Percentiles rank a stretch among this genome's conserved stretches.
These are phyloP conservation scores for Neoseiulus cucumeris DNA, from an alignment of 1,140 invertebrate genomes.

Conservation along the genomic window DNA sequence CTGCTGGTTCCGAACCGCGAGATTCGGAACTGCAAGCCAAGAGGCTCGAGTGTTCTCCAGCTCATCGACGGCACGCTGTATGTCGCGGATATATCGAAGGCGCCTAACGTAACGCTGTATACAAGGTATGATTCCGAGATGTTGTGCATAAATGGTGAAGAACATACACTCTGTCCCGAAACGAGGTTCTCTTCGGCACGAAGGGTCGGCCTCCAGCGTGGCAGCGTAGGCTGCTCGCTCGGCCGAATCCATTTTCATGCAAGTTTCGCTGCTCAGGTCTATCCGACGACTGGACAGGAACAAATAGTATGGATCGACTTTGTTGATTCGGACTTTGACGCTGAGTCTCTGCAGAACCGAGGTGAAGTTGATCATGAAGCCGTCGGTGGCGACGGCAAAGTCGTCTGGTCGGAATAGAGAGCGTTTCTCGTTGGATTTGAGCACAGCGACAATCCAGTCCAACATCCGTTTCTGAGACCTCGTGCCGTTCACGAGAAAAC, in stretches of 20 bases:
- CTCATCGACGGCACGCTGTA: slow-evolving; percentile 78
- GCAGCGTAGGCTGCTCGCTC: slow-evolving; percentile 51
- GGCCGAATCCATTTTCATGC: slow-evolving; percentile 55
- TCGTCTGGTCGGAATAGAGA: slow-evolving; percentile 45
- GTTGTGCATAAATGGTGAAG: slow-evolving; percentile 75
- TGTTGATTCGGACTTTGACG: slow-evolving; percentile 43
- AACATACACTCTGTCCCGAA: slow-evolving; percentile 95
- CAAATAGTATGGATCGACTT: slow-evolving; percentile 61
- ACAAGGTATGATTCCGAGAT: slow-evolving; percentile 66
- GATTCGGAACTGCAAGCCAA: slow-evolving; percentile 52
- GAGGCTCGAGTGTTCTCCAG: slow-evolving; percentile 52
- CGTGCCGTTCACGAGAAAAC: slow-evolving; percentile 53
- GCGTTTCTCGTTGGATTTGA: slow-evolving; percentile 61
- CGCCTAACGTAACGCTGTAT: slow-evolving; percentile 67
- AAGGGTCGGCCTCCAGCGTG: slow-evolving; percentile 31
- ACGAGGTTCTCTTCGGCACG: slow-evolving; percentile 47
- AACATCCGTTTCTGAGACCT: slow-evolving; percentile 50
- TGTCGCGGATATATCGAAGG: slow-evolving; percentile 54
- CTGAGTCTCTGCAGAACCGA: slow-evolving; percentile 69
- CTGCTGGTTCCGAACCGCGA: slow-evolving; percentile 50
- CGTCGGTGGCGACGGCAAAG: slow-evolving; percentile 53
- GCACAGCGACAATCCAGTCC: slow-evolving; percentile 48
- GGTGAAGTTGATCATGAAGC: slow-evolving; percentile 81
- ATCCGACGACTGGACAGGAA: slow-evolving; percentile 58
- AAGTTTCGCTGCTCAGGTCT: slow-evolving; percentile 58